phyloP scores from a whole-genome alignment of 2,888 invertebrate species.

The Labia minor region DNA sequence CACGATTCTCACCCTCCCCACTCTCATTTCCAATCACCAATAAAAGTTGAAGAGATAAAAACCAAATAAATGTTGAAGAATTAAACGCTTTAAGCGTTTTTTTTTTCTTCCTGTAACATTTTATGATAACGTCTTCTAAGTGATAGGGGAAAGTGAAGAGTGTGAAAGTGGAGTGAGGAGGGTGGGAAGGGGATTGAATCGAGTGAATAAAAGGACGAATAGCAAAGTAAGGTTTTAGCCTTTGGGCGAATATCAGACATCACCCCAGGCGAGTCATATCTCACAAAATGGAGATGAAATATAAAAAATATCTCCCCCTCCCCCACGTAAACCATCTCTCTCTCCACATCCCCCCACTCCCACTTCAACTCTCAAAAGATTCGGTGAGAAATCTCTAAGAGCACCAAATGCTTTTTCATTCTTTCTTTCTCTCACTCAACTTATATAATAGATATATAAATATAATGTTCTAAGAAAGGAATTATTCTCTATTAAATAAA shows the following conservation, averaged over 20 bases:
- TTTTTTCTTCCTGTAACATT: neutral
- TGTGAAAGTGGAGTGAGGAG: neutral
- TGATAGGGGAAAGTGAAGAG: neutral
- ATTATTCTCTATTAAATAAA: no score
- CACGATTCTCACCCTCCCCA: neutral
- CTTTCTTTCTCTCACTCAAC: no score
- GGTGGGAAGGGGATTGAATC: neutral
- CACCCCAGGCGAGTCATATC: neutral
- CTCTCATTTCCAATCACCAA: neutral
- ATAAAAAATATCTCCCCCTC: neutral
- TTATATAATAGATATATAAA: no score
- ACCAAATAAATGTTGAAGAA: neutral
- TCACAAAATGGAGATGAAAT: neutral
- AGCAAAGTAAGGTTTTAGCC: conserved; percentile 8
- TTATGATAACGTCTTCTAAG: neutral
- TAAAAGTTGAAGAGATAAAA: neutral
- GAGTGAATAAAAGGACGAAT: neutral
- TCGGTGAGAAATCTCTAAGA: neutral
- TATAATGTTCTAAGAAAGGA: no score
- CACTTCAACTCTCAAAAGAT: neutral
- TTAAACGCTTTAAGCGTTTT: neutral
- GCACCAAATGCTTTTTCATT: neutral
- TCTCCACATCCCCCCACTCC: neutral
- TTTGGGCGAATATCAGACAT: neutral
- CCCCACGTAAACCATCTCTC: neutral